Evolutionary conservation across 2,113 vertebrate species (phyloP).

Genomic region (Bos javanicus): DNA sequence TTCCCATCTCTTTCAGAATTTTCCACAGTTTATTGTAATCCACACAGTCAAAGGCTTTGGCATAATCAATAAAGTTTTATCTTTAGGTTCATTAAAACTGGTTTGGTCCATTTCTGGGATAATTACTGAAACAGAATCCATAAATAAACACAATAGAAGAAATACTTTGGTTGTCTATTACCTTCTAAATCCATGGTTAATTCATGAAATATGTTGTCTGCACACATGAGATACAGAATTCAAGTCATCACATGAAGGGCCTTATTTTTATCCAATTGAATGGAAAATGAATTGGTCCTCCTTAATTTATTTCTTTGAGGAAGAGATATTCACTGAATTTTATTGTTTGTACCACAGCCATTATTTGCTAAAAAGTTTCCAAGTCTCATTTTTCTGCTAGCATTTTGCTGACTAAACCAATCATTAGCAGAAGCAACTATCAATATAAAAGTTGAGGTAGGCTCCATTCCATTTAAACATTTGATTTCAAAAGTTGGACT

Average conservation of each 20-base stretch:
- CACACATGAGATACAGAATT: background rate
- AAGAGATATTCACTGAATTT: background rate
- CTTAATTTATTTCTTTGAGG: background rate
- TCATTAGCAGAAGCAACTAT: background rate
- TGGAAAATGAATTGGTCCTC: background rate
- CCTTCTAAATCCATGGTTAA: background rate
- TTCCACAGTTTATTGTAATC: too few relatives aligned
- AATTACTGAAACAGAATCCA: slow-evolving; percentile 15
- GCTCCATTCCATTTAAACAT: background rate
- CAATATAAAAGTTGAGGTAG: background rate
- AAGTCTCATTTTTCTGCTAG: background rate
- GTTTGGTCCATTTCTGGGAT: slow-evolving; percentile 5
- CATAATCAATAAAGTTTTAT: background rate
- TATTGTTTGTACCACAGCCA: background rate
- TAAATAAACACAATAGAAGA: background rate
- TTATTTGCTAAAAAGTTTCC: background rate
- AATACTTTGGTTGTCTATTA: slow-evolving; percentile 37
- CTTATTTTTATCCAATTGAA: background rate
- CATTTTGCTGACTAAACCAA: slow-evolving; percentile 35
- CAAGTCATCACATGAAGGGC: background rate
- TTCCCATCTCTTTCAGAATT: too few relatives aligned
- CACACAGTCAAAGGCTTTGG: too few relatives aligned
- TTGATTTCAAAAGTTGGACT: slow-evolving; percentile 18
- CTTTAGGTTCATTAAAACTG: slow-evolving; percentile 46
- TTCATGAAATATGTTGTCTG: background rate